A percentile compares a stretch with the other conserved stretches of the same genome.
Conservation (phyloP, 2,797 vertebrate species). For the Ataeniobius toweri region DNA sequence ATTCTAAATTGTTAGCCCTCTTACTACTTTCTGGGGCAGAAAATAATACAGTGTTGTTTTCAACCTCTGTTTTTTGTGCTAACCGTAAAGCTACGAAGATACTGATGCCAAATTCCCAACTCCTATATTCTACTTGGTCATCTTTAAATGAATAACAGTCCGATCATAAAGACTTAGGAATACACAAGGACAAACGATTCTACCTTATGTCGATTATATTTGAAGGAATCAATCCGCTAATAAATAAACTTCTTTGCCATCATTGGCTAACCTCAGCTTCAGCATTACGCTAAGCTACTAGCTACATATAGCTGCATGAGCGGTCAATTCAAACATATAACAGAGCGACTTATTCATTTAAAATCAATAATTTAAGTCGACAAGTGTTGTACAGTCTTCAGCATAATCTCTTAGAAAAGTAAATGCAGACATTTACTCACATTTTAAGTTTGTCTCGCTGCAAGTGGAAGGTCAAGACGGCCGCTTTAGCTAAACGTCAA, state of each 20-base stretch:
- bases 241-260: not conserved
- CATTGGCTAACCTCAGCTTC: constrained; percentile 21
- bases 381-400: fast-evolving
- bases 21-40: not conserved
- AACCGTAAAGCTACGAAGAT: not conserved
- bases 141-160: not conserved
- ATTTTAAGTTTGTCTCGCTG: constrained; percentile 33
- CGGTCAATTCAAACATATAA: not conserved
- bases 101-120: not conserved
- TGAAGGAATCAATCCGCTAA: not conserved
- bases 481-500: constrained; percentile 50
- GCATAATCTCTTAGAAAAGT: fast-evolving
- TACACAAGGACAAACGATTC: fast-evolving
- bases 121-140: not conserved
- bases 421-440: constrained; percentile 21
- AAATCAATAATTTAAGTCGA: fast-evolving
- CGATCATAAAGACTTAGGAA: not conserved
- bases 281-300: constrained; percentile 23
- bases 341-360: not conserved
- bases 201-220: not conserved
- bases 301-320: not conserved
- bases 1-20: not conserved
- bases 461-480: constrained; percentile 66
- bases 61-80: not conserved
- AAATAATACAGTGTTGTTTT: not conserved